Base-by-base conservation (phyloP, 1,140 invertebrate genomes). In the Mylabris phalerata region DNA sequence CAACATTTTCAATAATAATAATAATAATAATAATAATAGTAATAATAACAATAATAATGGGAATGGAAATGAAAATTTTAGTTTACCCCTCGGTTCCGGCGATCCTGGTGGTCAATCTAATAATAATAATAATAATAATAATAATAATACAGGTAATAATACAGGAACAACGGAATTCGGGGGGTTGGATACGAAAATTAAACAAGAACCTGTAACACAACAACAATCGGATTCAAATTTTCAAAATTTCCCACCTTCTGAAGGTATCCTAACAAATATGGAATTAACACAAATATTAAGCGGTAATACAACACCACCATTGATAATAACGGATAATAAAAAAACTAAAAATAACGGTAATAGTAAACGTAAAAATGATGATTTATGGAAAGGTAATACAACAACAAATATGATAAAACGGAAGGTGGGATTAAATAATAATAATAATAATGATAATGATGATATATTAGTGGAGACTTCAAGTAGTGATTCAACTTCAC, bases 401-500 rank as follows among this genome's bases (percentile, higher is more conserved):
- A 32, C 32, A 32, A 32, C 2, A 32, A 32, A 32, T 32, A 32
- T 1, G 0, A 75, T 75, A 3, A 80, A 81, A 45, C 71, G 78
- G 48, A 80, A 80, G 71, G 70, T 67, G 57, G 78, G 78, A 48
- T 63, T 68, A n/a, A 73, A 74, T 32, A 45, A 13, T 7, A 71
- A 73, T 32, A 32, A 3, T 32, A 32, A 32, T 32, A 32, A 32
- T 32, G 7, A 32, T 32, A 32, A 32, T 48, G 78, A 82, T 44
- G 79, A 82, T 19, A 49, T 81, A 3, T 39, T 81, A 26, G 60
- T 72, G 13, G 84, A 86, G 49, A 82, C 82, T 3, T 86, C 84
- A 1, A 87, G 85, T 59, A 83, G 83, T 5, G 81, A 84, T 74
- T 85, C 78, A 48, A 86, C 73, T 61, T 84, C 76, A 61, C 73